Conservation (phyloP, 2,113 vertebrate genomes). For the Onychorhynchus coronatus region DNA sequence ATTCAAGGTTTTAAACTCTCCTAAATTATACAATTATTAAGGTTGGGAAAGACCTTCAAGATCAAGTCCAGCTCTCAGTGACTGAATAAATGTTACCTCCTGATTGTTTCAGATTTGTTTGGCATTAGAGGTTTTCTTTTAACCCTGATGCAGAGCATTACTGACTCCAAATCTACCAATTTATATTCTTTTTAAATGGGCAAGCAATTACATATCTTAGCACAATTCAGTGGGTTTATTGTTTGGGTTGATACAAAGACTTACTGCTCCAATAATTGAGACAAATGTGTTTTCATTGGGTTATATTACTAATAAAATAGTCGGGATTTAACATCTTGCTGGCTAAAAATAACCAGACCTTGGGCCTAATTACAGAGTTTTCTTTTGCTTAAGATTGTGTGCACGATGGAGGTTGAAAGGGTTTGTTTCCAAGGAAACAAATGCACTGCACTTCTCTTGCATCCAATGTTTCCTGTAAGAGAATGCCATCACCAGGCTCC, state of each 20-base stretch:
- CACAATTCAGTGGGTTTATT: neutral
- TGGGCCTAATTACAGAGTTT: slow-evolving; percentile 59
- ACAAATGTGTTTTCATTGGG: neutral
- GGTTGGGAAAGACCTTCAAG: neutral
- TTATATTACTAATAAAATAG: slow-evolving; percentile 23
- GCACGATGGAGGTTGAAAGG: slow-evolving; percentile 66
- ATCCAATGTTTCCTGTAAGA: slow-evolving; percentile 47
- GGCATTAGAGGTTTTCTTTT: neutral
- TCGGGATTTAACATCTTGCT: slow-evolving; percentile 38
- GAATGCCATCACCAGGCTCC: slow-evolving; percentile 57
- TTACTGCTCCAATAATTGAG: neutral
- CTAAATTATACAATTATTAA: neutral
- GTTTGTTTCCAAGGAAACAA: slow-evolving; percentile 84
- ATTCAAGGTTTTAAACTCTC: neutral
- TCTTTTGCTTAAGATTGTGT: slow-evolving; percentile 53
- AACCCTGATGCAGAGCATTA: neutral
- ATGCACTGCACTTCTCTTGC: slow-evolving; percentile 50
- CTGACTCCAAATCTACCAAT: neutral
- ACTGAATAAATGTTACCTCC: neutral
- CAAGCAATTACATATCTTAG: neutral
- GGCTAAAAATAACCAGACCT: slow-evolving; percentile 70
- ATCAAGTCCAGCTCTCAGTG: neutral
- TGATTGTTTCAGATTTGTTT: neutral
- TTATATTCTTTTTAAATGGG: neutral
- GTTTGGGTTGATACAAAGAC: slow-evolving; percentile 8